Percentiles rank a stretch among this genome's conserved stretches.
Conservation (phyloP, 2,797 vertebrate genomes). For the Amphiprion clarkii region DNA sequence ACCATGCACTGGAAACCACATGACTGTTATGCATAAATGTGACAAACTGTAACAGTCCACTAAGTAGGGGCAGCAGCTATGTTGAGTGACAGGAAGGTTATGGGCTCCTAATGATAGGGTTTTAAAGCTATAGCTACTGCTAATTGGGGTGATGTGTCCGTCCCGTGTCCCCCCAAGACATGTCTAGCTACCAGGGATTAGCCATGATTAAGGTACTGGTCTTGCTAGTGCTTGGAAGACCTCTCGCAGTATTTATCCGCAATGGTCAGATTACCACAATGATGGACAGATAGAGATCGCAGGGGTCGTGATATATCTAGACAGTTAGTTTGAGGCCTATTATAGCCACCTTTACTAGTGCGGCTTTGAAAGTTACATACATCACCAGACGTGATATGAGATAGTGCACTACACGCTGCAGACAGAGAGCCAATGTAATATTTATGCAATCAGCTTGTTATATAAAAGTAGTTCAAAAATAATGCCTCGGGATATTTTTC, state of each 20-base stretch:
- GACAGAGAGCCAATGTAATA: slow-evolving; percentile 63
- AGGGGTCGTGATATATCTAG: slow-evolving; percentile 53
- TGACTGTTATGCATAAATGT: slow-evolving; percentile 49
- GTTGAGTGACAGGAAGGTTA: slow-evolving; percentile 79
- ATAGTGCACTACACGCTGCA: slow-evolving; percentile 16
- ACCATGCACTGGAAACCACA: slow-evolving; percentile 6
- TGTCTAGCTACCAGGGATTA: slow-evolving; percentile 77
- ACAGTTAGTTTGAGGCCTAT: slow-evolving; percentile 62
- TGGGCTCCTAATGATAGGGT: slow-evolving; percentile 76
- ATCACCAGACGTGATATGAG: slow-evolving; percentile 48
- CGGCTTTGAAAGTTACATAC: slow-evolving; percentile 57
- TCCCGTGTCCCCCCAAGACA: slow-evolving; percentile 77
- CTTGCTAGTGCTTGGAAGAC: slow-evolving; percentile 64
- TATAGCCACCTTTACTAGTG: slow-evolving; percentile 38
- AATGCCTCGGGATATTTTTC: slow-evolving; percentile 72
- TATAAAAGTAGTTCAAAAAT: slow-evolving; percentile 73
- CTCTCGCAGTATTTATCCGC: slow-evolving; percentile 70
- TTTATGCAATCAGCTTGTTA: slow-evolving; percentile 73
- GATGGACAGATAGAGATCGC: slow-evolving; percentile 75
- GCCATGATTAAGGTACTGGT: slow-evolving; percentile 77
- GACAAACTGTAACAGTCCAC: slow-evolving; percentile 53
- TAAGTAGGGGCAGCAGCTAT: slow-evolving; percentile 47
- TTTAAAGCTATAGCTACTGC: slow-evolving; percentile 76
- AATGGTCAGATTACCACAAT: slow-evolving; percentile 70
- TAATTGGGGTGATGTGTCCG: slow-evolving; percentile 83